Conservation (phyloP, 2,113 vertebrate genomes). For the Empidonax alnorum region DNA sequence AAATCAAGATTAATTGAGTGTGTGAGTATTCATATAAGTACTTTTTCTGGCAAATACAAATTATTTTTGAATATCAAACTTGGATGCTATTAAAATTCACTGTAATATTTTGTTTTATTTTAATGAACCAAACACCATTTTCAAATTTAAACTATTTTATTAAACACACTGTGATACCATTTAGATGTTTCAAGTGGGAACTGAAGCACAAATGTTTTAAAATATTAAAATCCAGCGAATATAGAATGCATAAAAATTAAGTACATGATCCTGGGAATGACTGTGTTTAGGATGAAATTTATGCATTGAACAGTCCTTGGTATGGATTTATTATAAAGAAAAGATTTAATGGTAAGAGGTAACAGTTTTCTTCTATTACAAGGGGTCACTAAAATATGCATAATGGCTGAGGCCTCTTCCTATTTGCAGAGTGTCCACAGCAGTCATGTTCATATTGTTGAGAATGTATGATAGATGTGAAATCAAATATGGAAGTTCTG, state of each 20-base stretch:
- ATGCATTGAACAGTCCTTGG: not conserved
- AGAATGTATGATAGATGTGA: not conserved
- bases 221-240: not conserved
- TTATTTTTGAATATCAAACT: not conserved
- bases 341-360: not conserved
- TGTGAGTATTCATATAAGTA: not conserved
- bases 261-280: not conserved
- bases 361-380: not conserved
- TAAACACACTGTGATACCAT: not conserved
- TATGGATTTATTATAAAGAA: not conserved
- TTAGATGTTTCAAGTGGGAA: not conserved
- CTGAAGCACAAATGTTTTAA: not conserved
- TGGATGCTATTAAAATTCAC: not conserved
- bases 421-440: not conserved
- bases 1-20: conserved; percentile 12
- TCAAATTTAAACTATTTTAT: not conserved
- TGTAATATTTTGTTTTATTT: not conserved
- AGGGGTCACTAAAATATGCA: not conserved
- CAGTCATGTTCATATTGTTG: not conserved
- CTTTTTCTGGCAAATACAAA: not conserved
- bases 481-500: not conserved
- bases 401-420: not conserved
- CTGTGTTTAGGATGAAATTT: not conserved
- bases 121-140: not conserved
- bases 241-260: not conserved